These are phyloP conservation scores for Cartodere bifasciata DNA, from an alignment of 2,888 invertebrate species.

Conservation along the genomic window DNA sequence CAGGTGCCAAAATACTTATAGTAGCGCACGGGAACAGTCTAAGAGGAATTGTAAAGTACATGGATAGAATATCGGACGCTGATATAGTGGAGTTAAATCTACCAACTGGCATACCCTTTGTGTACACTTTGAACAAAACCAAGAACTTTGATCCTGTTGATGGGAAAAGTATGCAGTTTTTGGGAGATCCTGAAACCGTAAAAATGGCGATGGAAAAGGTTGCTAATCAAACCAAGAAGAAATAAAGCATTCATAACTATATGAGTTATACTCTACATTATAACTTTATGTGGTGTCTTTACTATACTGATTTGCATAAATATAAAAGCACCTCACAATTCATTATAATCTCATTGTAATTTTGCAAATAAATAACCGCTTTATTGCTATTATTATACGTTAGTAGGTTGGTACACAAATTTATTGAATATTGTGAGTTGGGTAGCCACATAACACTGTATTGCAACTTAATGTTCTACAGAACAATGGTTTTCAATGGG, in stretches of 20 bases:
- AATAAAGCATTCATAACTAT: slow-evolving; percentile 13
- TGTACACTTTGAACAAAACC: slow-evolving; percentile 44
- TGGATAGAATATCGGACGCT: slow-evolving; percentile 51
- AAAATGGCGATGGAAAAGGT: slow-evolving; percentile 47
- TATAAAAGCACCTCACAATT: too few species aligned
- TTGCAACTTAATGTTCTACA: too few species aligned
- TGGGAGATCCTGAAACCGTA: slow-evolving; percentile 49
- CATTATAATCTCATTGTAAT: too few species aligned
- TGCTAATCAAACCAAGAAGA: slow-evolving; percentile 46
- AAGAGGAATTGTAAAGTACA: slow-evolving; percentile 73
- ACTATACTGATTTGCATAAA: too few species aligned
- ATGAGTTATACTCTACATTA: too few species aligned
- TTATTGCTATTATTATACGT: too few species aligned
- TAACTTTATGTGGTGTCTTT: too few species aligned
- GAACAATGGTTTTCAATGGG: too few species aligned
- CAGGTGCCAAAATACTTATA: slow-evolving; percentile 65
- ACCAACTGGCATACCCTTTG: slow-evolving; percentile 52
- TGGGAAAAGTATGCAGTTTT: slow-evolving; percentile 44
- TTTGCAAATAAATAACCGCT: too few species aligned
- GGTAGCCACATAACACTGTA: too few species aligned
- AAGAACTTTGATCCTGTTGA: slow-evolving; percentile 41
- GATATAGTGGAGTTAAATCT: slow-evolving; percentile 47
- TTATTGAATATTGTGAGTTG: too few species aligned
- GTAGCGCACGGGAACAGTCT: slow-evolving; percentile 82
- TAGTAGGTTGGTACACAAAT: too few species aligned